Conservation (phyloP, 2,888 invertebrate genomes). For the Ormyrus labotus region DNA sequence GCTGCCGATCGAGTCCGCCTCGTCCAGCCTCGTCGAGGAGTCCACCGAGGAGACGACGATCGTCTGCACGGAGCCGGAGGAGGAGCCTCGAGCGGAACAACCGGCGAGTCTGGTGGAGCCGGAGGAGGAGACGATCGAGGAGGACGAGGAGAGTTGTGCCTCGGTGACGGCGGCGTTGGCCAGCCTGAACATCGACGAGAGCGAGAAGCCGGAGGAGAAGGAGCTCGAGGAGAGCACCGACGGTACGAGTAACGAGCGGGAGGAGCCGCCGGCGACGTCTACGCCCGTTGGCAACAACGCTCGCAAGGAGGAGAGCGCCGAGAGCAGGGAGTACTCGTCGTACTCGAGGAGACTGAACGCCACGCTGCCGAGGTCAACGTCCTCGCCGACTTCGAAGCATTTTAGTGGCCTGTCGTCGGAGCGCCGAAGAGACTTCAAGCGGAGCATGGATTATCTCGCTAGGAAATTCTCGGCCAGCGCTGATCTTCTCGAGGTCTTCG, state of each 20-base stretch:
- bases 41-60: constrained; percentile 13
- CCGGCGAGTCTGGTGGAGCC: constrained; percentile 21
- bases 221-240: background rate
- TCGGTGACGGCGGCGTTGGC: constrained; percentile 49
- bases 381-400: constrained; percentile 61
- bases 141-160: constrained; percentile 49
- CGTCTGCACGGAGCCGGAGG: background rate
- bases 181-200: constrained; percentile 44
- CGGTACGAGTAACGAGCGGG: no score
- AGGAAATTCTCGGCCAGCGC: constrained; percentile 72
- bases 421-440: constrained; percentile 74
- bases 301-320: constrained; percentile 29
- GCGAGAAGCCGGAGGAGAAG: constrained; percentile 52
- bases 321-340: constrained; percentile 56
- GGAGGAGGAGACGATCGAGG: background rate
- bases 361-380: constrained; percentile 55
- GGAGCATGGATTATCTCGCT: constrained; percentile 75
- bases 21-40: background rate
- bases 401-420: constrained; percentile 73
- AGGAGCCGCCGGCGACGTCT: no score
- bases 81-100: constrained; percentile 20
- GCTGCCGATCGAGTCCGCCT: constrained; percentile 4
- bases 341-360: constrained; percentile 61
- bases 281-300: no score
- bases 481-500: constrained; percentile 70